Conservation (phyloP, 2,888 invertebrate species). For the Pollenia angustigena region DNA sequence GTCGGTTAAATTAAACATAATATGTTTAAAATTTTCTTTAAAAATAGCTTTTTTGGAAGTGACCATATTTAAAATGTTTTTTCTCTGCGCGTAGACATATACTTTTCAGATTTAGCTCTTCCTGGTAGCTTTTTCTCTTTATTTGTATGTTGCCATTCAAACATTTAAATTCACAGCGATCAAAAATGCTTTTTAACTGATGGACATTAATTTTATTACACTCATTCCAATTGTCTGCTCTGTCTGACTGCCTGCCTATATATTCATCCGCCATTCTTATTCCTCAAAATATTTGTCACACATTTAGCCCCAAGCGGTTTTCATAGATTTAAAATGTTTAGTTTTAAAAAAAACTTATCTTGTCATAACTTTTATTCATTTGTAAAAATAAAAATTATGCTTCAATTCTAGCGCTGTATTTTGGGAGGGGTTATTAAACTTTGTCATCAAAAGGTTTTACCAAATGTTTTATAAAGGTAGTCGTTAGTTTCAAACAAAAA, state of each 20-base stretch:
- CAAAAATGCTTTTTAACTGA: slow-evolving; percentile 37
- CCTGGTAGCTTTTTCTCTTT: no score
- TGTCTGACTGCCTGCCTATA: neutral
- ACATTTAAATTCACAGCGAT: slow-evolving; percentile 46
- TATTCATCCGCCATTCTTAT: slow-evolving; percentile 10
- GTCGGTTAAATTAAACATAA: no score
- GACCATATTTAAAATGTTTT: no score
- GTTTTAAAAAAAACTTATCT: slow-evolving; percentile 37
- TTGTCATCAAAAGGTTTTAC: slow-evolving; percentile 62
- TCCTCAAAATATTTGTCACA: slow-evolving; percentile 30
- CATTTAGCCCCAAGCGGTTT: slow-evolving; percentile 10
- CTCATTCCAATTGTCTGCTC: slow-evolving; percentile 6
- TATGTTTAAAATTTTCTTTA: no score
- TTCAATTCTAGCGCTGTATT: neutral
- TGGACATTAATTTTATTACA: slow-evolving; percentile 49
- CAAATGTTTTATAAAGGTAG: slow-evolving; percentile 22
- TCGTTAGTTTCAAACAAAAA: neutral
- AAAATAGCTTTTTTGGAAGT: no score
- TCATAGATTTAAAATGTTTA: slow-evolving; percentile 48
- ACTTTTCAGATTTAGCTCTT: no score
- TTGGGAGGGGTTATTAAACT: slow-evolving; percentile 46
- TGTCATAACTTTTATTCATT: slow-evolving; percentile 59
- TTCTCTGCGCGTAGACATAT: no score
- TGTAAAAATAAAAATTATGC: slow-evolving; percentile 20
- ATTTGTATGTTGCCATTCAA: neutral